Percentiles rank a stretch among this genome's conserved stretches.
Conservation (phyloP, 2,797 vertebrate species). For the Podarcis lilfordi region DNA sequence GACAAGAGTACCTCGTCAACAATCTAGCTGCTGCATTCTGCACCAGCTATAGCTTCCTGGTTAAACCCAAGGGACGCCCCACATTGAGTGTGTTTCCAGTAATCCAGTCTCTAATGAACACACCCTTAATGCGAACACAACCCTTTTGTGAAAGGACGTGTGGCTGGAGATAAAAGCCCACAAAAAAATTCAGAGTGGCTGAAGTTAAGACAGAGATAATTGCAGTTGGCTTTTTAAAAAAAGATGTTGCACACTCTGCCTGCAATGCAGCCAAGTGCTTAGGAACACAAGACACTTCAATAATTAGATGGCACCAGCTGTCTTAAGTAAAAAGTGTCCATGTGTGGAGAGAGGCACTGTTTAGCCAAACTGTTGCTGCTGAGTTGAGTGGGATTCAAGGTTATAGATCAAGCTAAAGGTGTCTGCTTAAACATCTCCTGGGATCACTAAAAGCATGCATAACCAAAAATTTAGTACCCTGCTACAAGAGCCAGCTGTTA, state of each 20-base stretch:
- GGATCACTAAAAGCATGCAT: not conserved
- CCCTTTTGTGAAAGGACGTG: not conserved
- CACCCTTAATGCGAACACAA: not conserved
- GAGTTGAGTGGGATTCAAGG: not conserved
- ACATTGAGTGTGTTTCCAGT: too few relatives aligned
- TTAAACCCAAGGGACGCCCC: not conserved
- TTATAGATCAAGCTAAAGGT: not conserved
- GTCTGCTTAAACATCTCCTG: not conserved
- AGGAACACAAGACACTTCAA: not conserved
- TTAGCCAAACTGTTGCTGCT: not conserved
- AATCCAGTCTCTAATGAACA: not conserved
- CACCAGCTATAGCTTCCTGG: too few relatives aligned
- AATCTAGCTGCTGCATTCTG: too few relatives aligned
- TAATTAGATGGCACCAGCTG: not conserved
- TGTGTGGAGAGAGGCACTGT: not conserved
- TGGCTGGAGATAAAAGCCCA: not conserved
- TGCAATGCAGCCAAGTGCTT: not conserved
- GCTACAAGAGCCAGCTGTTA: not conserved
- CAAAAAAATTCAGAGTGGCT: not conserved
- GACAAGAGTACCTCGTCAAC: too few relatives aligned
- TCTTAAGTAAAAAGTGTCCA: not conserved
- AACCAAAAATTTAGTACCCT: too few relatives aligned
- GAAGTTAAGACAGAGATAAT: not conserved
- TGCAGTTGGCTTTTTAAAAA: not conserved
- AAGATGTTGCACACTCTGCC: too few relatives aligned